Conservation (phyloP, 2,888 invertebrate genomes). For the Margaritifera margaritifera region DNA sequence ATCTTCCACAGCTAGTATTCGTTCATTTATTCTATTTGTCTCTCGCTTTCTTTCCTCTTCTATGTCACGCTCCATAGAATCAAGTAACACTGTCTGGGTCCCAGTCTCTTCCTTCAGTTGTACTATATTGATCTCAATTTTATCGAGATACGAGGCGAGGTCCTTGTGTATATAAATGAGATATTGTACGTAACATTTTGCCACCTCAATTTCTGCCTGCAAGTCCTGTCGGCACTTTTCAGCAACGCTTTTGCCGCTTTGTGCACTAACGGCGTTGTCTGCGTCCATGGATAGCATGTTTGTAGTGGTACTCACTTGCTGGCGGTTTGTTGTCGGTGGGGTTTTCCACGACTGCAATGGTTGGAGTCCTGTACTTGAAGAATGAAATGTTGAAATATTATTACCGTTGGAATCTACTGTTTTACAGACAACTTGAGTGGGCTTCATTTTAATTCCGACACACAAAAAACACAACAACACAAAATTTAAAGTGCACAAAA, state of each 20-base stretch:
- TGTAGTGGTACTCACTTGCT: no score
- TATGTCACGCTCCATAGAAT: conserved; percentile 22
- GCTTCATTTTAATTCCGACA: neutral
- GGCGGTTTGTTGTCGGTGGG: no score
- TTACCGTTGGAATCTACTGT: neutral
- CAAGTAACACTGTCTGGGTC: conserved; percentile 9
- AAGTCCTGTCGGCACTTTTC: no score
- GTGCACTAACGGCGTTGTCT: no score
- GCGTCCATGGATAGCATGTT: no score
- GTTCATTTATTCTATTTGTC: conserved; percentile 20
- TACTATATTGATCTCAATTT: conserved; percentile 19
- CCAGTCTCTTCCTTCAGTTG: conserved; percentile 27
- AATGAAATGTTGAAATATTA: neutral
- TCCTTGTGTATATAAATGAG: conserved; percentile 25
- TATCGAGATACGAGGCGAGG: conserved; percentile 27
- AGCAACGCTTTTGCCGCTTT: no score
- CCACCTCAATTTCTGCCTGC: no score
- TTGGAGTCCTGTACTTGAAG: neutral
- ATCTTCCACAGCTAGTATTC: conserved; percentile 29
- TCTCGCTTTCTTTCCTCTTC: conserved; percentile 26
- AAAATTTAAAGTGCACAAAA: no score
- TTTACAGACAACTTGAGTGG: neutral
- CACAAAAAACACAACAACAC: no score
- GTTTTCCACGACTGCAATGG: no score
- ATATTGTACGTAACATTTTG: conserved; percentile 24